phyloP scores from a whole-genome alignment of 2,797 vertebrate genomes.

The Enteromius trimaculatus region DNA sequence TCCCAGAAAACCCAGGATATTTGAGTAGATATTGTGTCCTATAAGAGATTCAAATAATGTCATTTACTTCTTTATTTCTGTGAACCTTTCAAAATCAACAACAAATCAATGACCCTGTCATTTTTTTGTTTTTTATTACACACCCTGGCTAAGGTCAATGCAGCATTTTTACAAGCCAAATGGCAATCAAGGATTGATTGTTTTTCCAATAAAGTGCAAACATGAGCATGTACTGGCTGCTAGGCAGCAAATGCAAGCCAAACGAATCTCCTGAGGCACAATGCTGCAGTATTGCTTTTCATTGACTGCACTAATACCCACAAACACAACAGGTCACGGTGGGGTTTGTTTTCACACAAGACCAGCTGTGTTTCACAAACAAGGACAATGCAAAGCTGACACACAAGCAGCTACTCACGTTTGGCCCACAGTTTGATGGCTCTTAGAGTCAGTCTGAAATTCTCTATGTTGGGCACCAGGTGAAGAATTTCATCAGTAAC shows the following conservation, averaged over 20 bases:
- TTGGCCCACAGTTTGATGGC: slow-evolving; percentile 94
- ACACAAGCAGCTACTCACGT: slow-evolving; percentile 79
- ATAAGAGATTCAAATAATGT: slow-evolving; percentile 36
- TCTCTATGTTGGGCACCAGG: slow-evolving; percentile 87
- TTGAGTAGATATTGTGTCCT: slow-evolving; percentile 99
- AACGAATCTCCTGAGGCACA: slow-evolving; percentile 54
- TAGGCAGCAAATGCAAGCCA: slow-evolving; percentile 46
- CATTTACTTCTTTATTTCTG: neutral
- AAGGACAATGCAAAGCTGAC: neutral
- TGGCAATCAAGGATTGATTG: neutral
- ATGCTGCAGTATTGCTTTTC: slow-evolving; percentile 49
- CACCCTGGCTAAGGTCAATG: neutral
- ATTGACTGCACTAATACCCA: slow-evolving; percentile 47
- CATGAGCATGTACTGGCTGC: slow-evolving; percentile 18
- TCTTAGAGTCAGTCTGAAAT: slow-evolving; percentile 90
- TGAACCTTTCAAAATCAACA: neutral
- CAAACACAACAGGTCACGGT: slow-evolving; percentile 30
- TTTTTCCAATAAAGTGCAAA: slow-evolving; percentile 19
- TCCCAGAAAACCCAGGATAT: slow-evolving; percentile 98
- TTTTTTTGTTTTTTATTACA: neutral
- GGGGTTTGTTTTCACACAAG: neutral
- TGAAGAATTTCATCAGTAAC: slow-evolving; percentile 91
- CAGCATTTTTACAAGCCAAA: neutral
- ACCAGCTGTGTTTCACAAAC: neutral
- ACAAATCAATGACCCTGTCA: neutral